Base-by-base conservation (phyloP, 2,113 vertebrate species). In the Tragelaphus imberbis region DNA sequence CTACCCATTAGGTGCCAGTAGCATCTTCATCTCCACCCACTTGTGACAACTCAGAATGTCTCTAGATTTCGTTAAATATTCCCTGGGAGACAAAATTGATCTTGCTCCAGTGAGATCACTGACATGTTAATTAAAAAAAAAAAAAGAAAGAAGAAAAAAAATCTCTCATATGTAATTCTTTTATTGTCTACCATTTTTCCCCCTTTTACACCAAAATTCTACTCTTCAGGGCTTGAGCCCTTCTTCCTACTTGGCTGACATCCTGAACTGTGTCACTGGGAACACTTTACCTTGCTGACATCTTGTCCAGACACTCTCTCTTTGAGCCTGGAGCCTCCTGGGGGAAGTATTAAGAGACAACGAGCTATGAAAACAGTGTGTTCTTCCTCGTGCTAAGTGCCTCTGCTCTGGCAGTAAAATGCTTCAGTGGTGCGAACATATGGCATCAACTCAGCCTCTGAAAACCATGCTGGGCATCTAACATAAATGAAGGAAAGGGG, bases 391-490 rank as follows among this genome's bases (percentile, higher is more conserved):
- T 92, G 96, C 95, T 96, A 96, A 98, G 59, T 56, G 81, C 91
- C 68, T 91, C 95, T 90, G 89, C n/a, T 91, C 92, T 88, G 86
- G 94, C 97, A 87, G 77, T 89, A 93, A 96, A 95, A 95, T 81
- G 84, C 93, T 96, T 95, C 93, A 75, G 80, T 87, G 88, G 55
- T 49, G 16, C 9, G 65, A 97, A 58, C 98, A 97, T 97, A 98
- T 96, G 95, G 96, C 89, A 53, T 84, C 79, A 28, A 71, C 58
- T 25, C 36, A 89, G 89, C 91, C 88, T 56, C 79, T 47, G 77
- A 90, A 88, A 94, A 77, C 82, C 97, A 71, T n/a, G 90, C 97
- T 97, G 97, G 90, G 94, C 71, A 56, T 86, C 88, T 94, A 96
- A 93, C 96, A 92, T 95, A 96, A 36, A 0, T 81, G 33, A 80